Conservation (phyloP, 2,797 vertebrate species). For the Argya squamiceps region DNA sequence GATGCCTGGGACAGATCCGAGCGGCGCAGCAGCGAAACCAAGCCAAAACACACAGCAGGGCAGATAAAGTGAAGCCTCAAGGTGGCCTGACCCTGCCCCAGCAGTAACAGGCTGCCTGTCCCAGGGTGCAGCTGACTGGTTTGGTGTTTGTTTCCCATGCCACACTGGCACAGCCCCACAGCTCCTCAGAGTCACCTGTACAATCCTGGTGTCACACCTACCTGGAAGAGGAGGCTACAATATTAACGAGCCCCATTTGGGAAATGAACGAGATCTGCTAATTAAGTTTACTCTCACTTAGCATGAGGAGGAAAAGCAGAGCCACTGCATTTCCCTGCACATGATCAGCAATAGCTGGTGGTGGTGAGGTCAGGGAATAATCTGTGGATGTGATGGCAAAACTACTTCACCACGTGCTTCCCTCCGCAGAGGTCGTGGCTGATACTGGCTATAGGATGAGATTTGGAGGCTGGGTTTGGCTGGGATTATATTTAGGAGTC, state of each 20-base stretch:
- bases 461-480: neutral
- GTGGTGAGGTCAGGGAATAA: neutral
- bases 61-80: neutral
- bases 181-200: neutral
- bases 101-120: neutral
- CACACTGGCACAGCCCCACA: rapidly evolving
- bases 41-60: conserved; percentile 33
- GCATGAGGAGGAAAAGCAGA: conserved; percentile 2
- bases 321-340: neutral
- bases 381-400: neutral
- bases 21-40: neutral
- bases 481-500: conserved; percentile 45
- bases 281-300: conserved; percentile 1
- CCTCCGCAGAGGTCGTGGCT: neutral
- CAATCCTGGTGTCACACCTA: neutral
- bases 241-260: neutral
- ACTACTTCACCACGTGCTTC: neutral
- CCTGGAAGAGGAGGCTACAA: neutral
- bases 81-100: neutral
- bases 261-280: neutral
- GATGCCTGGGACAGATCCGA: neutral
- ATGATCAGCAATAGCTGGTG: neutral
- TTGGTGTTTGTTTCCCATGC: rapidly evolving
- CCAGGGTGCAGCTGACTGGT: neutral
- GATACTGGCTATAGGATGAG: neutral